A percentile compares a stretch with the other conserved stretches of the same genome.
Conservation (phyloP, 1,140 invertebrate species). For the Harlomillsia oculata region DNA sequence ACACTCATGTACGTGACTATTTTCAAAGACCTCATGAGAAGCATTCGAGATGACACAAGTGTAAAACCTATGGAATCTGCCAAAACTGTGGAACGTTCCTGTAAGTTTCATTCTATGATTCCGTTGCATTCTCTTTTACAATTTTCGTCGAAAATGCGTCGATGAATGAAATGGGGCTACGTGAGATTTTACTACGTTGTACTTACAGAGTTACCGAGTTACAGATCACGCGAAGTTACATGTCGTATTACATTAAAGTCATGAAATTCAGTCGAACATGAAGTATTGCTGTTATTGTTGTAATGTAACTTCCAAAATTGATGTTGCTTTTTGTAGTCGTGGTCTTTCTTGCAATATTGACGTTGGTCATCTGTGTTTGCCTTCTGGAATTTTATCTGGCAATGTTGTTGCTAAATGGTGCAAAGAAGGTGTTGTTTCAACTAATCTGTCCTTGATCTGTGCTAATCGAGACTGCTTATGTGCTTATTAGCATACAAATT, state of each 20-base stretch:
- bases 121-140: not conserved
- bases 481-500: no score
- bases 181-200: no score
- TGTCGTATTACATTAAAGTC: no score
- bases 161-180: no score
- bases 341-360: constrained; percentile 22
- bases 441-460: no score
- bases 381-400: constrained; percentile 26
- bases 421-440: constrained; percentile 25
- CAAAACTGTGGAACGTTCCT: constrained; percentile 25
- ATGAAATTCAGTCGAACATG: no score
- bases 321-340: constrained; percentile 10
- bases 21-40: constrained; percentile 25
- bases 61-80: constrained; percentile 20
- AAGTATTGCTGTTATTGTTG: not conserved
- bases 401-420: constrained; percentile 21
- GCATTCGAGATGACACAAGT: constrained; percentile 10
- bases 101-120: constrained; percentile 6
- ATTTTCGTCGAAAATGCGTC: no score
- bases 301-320: not conserved
- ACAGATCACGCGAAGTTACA: no score
- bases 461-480: no score
- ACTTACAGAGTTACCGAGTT: no score
- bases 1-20: constrained; percentile 14
- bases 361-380: constrained; percentile 17